Evolutionary conservation across 2,888 invertebrate species (phyloP).

Genomic region (Latheticus oryzae): DNA sequence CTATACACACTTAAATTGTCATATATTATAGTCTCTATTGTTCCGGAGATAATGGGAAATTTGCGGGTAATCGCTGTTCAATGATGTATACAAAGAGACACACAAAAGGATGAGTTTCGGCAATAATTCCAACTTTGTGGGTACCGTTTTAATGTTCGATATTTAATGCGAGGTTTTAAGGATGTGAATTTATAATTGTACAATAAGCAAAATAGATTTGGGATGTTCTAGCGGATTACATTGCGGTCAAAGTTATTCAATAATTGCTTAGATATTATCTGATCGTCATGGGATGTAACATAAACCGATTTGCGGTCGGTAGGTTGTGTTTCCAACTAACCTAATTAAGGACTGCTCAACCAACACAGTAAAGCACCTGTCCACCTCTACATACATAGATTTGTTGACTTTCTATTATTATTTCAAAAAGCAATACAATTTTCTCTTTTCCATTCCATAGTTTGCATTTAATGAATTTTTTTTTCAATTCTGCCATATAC

Average conservation of each 20-base stretch:
- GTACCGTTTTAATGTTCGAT: neutral
- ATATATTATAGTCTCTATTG: constrained; percentile 47
- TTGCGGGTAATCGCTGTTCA: constrained; percentile 44
- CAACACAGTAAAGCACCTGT: constrained; percentile 35
- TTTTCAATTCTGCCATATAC: too few species aligned
- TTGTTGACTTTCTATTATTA: too few species aligned
- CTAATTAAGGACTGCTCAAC: constrained; percentile 38
- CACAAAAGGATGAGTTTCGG: constrained; percentile 35
- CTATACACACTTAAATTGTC: constrained; percentile 50
- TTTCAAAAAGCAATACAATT: too few species aligned
- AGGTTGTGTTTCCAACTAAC: constrained; percentile 36
- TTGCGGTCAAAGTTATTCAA: constrained; percentile 31
- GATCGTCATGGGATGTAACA: constrained; percentile 38
- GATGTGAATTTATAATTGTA: too few species aligned
- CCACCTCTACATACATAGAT: constrained; percentile 14
- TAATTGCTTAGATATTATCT: constrained; percentile 39
- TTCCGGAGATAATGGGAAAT: constrained; percentile 47
- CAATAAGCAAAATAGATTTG: too few species aligned
- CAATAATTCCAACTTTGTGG: constrained; percentile 22
- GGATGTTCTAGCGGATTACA: constrained; percentile 14
- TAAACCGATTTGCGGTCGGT: constrained; percentile 40
- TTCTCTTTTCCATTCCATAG: too few species aligned
- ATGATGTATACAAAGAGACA: constrained; percentile 39
- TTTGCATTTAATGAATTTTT: constrained; percentile 25
- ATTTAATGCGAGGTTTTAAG: too few species aligned